Evolutionary conservation across 2,113 vertebrate genomes (phyloP).

Genomic region (Xiphophorus maculatus): DNA sequence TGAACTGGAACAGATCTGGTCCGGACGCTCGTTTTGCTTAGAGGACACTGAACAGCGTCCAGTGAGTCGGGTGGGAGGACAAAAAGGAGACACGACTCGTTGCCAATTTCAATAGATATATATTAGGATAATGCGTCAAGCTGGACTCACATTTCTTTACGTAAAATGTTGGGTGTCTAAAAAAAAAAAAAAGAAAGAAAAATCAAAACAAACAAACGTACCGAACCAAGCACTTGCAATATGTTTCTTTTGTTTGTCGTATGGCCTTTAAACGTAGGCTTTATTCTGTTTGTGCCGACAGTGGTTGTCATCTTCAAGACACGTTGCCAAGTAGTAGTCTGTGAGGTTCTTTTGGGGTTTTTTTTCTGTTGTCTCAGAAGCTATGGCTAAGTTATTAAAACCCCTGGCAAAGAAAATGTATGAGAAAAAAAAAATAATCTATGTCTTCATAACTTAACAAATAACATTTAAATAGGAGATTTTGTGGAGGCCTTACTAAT

Average conservation of each 20-base stretch:
- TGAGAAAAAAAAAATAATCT: constrained; percentile 37
- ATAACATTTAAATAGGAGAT: constrained; percentile 73
- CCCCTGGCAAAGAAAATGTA: constrained; percentile 62
- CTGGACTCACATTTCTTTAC: constrained; percentile 76
- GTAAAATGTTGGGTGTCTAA: constrained; percentile 79
- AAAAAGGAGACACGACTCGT: constrained; percentile 58
- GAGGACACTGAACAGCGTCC: constrained; percentile 38
- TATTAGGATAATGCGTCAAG: constrained; percentile 75
- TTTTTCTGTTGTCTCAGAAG: constrained; percentile 68
- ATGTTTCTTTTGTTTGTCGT: constrained; percentile 70
- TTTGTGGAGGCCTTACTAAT: constrained; percentile 83
- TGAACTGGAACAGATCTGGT: constrained; percentile 29
- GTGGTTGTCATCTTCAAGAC: constrained; percentile 73
- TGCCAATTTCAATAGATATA: constrained; percentile 80
- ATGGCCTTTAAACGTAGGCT: constrained; percentile 75
- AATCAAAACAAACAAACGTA: constrained; percentile 28
- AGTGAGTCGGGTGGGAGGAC: constrained; percentile 26
- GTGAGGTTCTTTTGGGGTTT: constrained; percentile 50
- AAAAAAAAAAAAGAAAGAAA: not conserved
- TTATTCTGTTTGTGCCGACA: constrained; percentile 75
- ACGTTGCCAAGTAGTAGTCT: constrained; percentile 79
- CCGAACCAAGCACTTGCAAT: constrained; percentile 77
- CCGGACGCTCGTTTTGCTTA: constrained; percentile 35
- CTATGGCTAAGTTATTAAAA: constrained; percentile 68
- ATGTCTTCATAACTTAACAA: constrained; percentile 75